Evolutionary conservation across 2,888 invertebrate species (phyloP).

Genomic region (Cantharis flavilabris): DNA sequence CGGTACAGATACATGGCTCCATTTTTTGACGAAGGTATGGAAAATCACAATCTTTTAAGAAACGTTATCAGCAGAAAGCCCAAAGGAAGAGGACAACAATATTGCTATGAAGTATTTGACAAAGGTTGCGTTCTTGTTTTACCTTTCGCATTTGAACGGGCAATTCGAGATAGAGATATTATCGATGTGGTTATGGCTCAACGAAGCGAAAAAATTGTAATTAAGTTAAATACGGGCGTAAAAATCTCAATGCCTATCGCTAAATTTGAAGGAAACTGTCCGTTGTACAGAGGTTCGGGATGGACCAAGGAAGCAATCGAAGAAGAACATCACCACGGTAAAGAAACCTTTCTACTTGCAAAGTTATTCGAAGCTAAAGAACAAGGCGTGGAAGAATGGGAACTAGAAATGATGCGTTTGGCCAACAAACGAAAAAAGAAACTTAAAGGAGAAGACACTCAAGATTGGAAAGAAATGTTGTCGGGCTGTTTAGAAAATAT

Average conservation of each 20-base stretch:
- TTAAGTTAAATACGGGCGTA: constrained; percentile 70
- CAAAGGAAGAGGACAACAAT: constrained; percentile 60
- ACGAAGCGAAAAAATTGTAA: constrained; percentile 72
- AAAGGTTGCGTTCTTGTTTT: constrained; percentile 73
- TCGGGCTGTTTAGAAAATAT: constrained; percentile 67
- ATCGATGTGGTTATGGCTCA: constrained; percentile 76
- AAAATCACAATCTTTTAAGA: constrained; percentile 43
- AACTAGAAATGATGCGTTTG: constrained; percentile 52
- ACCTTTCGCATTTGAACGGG: constrained; percentile 72
- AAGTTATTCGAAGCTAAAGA: constrained; percentile 63
- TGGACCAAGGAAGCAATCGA: constrained; percentile 60
- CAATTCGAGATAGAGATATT: constrained; percentile 75
- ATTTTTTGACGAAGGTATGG: constrained; percentile 51
- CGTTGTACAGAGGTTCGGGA: constrained; percentile 49
- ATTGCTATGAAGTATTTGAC: constrained; percentile 75
- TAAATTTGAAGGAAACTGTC: constrained; percentile 43
- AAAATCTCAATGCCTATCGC: constrained; percentile 68
- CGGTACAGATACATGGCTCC: constrained; percentile 48
- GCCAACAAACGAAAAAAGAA: constrained; percentile 51
- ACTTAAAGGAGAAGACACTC: constrained; percentile 46
- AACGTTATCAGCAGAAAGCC: constrained; percentile 61
- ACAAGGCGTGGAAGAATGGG: constrained; percentile 52
- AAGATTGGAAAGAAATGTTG: constrained; percentile 57
- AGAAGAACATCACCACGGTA: constrained; percentile 53
- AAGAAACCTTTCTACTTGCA: constrained; percentile 59